phyloP scores from a whole-genome alignment of 2,113 vertebrate species.

The Vicugna pacos region DNA sequence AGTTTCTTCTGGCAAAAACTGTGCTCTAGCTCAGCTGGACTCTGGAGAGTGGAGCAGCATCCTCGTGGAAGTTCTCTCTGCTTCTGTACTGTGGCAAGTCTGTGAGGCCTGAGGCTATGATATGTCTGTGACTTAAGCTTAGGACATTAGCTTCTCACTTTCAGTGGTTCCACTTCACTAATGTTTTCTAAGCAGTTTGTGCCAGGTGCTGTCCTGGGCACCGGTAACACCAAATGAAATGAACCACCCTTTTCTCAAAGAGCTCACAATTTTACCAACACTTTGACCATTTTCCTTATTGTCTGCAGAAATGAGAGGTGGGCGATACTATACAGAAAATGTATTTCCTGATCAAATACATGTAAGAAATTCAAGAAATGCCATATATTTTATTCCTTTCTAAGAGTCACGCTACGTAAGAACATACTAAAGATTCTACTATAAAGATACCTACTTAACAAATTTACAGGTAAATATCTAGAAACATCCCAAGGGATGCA shows the following conservation, averaged over 20 bases:
- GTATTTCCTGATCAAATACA: constrained; percentile 7
- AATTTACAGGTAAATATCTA: constrained; percentile 16
- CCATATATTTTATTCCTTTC: neutral
- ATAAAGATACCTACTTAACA: neutral
- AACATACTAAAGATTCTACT: neutral
- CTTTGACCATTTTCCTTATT: neutral
- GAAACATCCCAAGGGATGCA: constrained; percentile 1
- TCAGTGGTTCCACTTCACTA: neutral
- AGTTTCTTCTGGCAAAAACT: neutral
- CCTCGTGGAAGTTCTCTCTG: neutral
- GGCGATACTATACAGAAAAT: neutral
- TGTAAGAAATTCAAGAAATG: neutral
- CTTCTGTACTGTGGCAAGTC: neutral
- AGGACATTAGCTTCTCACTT: neutral
- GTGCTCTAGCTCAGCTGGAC: neutral
- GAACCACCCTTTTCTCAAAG: neutral
- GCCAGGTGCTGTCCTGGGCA: neutral
- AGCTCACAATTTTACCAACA: neutral
- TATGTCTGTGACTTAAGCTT: neutral
- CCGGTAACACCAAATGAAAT: neutral
- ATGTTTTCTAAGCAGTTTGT: neutral
- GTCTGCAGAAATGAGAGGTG: neutral
- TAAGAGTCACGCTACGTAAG: neutral
- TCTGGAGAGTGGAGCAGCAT: neutral
- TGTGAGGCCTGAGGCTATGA: neutral